Evolutionary conservation across 2,113 vertebrate species (phyloP).

Genomic region (Phalacrocorax carbo): DNA sequence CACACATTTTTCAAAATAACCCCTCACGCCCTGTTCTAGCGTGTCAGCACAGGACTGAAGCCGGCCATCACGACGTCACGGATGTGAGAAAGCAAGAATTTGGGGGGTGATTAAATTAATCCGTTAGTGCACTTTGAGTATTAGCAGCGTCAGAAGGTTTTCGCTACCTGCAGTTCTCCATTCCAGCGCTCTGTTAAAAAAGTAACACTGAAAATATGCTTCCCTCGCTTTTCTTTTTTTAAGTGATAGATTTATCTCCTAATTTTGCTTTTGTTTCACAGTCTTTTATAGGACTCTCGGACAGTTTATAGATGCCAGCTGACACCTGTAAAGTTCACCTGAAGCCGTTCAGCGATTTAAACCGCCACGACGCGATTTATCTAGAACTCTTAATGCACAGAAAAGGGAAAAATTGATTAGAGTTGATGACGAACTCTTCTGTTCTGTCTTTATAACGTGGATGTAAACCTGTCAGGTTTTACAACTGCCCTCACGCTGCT

Average conservation of each 20-base stretch:
- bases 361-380: background rate
- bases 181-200: background rate
- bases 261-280: slow-evolving; percentile 11
- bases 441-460: background rate
- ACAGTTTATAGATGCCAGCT: slow-evolving; percentile 32
- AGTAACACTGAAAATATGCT: background rate
- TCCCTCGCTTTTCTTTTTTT: background rate
- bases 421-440: background rate
- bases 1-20: background rate
- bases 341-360: background rate
- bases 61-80: background rate
- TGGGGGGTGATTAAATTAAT: background rate
- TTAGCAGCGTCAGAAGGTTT: background rate
- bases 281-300: slow-evolving; percentile 7
- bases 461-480: slow-evolving; percentile 18
- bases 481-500: background rate
- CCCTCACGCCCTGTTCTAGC: background rate
- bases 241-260: background rate
- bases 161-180: background rate
- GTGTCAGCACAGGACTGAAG: background rate
- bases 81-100: background rate
- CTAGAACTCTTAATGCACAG: background rate
- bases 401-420: background rate
- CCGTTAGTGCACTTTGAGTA: background rate
- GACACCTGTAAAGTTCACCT: slow-evolving; percentile 47